phyloP scores from a whole-genome alignment of 2,113 vertebrate species.

The Brachyistius frenatus region DNA sequence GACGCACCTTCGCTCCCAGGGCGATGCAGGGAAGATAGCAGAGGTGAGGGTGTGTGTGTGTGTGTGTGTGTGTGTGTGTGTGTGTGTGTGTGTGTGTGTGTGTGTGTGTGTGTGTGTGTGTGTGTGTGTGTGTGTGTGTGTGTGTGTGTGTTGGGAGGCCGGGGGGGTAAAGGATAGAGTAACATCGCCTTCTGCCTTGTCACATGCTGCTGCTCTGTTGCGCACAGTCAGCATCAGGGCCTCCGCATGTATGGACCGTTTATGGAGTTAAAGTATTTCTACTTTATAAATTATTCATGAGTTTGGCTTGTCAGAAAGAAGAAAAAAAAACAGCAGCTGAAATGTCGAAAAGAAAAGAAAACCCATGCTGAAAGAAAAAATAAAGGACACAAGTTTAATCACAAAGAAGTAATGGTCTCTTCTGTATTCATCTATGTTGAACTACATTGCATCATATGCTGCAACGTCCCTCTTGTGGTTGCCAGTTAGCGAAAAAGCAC shows the following conservation, averaged over 20 bases:
- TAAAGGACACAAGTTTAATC: constrained; percentile 22
- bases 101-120: too few relatives aligned
- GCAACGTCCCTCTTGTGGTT: constrained; percentile 36
- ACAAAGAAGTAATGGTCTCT: constrained; percentile 16
- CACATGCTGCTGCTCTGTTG: constrained; percentile 44
- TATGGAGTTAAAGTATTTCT: constrained; percentile 38
- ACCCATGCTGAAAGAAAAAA: neutral
- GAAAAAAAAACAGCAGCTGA: neutral
- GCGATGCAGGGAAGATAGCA: constrained; percentile 36
- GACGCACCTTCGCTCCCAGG: constrained; percentile 55
- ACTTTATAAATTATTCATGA: constrained; percentile 45
- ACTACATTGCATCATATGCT: constrained; percentile 51
- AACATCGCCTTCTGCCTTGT: constrained; percentile 33
- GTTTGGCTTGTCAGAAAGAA: neutral
- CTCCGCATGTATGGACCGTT: constrained; percentile 35
- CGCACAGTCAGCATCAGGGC: constrained; percentile 29
- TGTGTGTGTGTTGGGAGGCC: neutral
- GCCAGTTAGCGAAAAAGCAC: constrained; percentile 34
- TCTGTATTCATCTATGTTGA: constrained; percentile 36
- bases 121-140: too few relatives aligned
- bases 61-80: too few relatives aligned
- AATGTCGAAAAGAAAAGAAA: neutral
- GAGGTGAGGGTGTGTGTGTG: constrained; percentile 20
- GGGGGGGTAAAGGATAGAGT: constrained; percentile 1
- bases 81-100: too few relatives aligned